Evolutionary conservation across 2,888 invertebrate genomes (phyloP), one percentile per base, ranked within the genome.

Genomic region (Tipula unca): DNA sequence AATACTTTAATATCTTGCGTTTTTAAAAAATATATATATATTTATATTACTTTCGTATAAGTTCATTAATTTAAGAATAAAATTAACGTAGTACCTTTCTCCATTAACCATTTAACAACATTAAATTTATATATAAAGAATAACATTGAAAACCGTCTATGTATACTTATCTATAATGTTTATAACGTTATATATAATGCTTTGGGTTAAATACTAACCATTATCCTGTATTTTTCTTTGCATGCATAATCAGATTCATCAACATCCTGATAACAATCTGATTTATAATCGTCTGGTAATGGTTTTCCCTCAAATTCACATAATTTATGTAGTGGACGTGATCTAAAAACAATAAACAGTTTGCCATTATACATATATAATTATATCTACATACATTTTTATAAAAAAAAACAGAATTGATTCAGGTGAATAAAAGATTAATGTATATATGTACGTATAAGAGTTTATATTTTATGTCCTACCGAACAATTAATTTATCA

Each of bases 211-310:
- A 92, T 93, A 69, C 69, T 69, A 90, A 95, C 95, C 95, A 95
- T 94, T 88, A 95, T 95, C 89, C 95, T 92, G 89, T 94, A 94
- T 89, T 95, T 95, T 89, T 95, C 95, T 90, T 95, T 95, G 91
- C 96, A 96, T 2, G 95, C 96, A 89, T 94, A 95, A 87, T 94
- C 94, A 29, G 94, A 93, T 90, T 96, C 96, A 89, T 95, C 95
- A 20, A 95, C 93, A 89, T 96, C 95, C 89, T 95, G 94, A 91
- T 95, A 96, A 89, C 96, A 96, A 88, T 95, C 96, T 85, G 94
- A 94, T 89, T 94, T 95, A 91, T 95, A 95, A 88, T 95, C 94
- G 87, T 93, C 93, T 0, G 95, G 95, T 86, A 95, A 90, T 82
- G 93, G 92, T 86, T 92, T 92, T 8, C 95, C 95, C 89, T 94